Evolutionary conservation across 2,797 vertebrate genomes (phyloP), one percentile per base, ranked within the genome.

Genomic region (Valencia hispanica): DNA sequence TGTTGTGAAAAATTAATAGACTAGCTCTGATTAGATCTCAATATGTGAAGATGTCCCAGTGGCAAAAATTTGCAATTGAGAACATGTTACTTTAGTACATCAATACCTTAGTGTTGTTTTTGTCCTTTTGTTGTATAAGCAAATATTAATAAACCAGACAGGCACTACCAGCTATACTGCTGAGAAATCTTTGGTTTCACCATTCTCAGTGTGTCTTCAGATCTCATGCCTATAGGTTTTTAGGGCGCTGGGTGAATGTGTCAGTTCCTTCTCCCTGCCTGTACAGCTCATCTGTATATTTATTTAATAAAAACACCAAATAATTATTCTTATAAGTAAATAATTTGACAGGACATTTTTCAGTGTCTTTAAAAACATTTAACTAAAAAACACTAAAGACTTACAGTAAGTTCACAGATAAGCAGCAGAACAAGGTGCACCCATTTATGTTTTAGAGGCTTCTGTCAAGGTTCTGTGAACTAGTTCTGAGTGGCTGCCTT

Each of bases 401-500:
- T n/a, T n/a, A n/a, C n/a, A n/a, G n/a, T n/a, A n/a, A n/a, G 51
- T n/a, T 53, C 51, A 53, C n/a, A 53, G 51, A 53, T 22, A 8
- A 11, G 25, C 51, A n/a, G 51, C 25, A 53, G 51, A 10, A n/a
- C 25, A 53, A 53, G 25, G 22, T 6, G 6, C 36, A 39, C n/a
- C 2, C 25, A 53, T 10, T 25, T 53, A 22, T 53, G 25, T 53
- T 47, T 47, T 47, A 39, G 5, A 39, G 25, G 63, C 5, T 25
- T 50, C 57, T 47, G 36, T 78, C 79, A 20, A 77, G 79, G 74
- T 68, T 75, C 51, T n/a, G 22, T 51, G 48, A 53, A 53, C 25
- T 53, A 53, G 22, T 53, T 53, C 22, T 1, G 50, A 25, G 3
- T 53, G 25, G 25, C 22, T 53, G 51, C 51, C 25, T n/a, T n/a